These are phyloP conservation scores for Lontra canadensis DNA, from an alignment of 2,113 vertebrate genomes.

Conservation along the genomic window DNA sequence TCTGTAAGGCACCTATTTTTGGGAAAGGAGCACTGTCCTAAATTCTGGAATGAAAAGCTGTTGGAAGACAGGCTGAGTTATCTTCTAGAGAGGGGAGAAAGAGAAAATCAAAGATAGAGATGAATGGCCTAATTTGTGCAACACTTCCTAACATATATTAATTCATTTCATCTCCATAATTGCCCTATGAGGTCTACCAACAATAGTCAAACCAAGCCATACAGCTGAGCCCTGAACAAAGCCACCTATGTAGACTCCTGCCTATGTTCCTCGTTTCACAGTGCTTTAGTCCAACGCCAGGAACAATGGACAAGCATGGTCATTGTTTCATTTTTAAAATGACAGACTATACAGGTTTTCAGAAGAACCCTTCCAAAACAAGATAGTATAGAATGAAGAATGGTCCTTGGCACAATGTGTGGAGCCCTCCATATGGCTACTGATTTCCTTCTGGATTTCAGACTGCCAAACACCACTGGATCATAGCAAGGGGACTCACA, in stretches of 20 bases:
- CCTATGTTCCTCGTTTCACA: neutral
- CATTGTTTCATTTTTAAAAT: neutral
- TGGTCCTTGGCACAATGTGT: neutral
- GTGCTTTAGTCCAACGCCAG: neutral
- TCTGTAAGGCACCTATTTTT: neutral
- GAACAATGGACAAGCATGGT: neutral
- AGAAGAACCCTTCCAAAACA: neutral
- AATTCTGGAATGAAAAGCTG: neutral
- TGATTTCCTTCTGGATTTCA: conserved; percentile 7
- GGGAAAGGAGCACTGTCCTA: neutral
- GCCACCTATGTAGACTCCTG: neutral
- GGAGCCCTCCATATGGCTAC: neutral
- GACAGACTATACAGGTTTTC: neutral
- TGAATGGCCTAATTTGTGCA: neutral
- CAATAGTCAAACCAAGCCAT: neutral
- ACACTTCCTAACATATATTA: neutral
- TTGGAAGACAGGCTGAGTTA: neutral
- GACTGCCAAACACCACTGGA: neutral
- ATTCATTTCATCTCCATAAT: neutral
- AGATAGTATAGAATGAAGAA: neutral
- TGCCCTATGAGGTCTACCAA: neutral
- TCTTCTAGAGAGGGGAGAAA: neutral
- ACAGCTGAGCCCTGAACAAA: neutral
- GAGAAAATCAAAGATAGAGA: neutral
- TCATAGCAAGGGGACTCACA: neutral